phyloP scores from a whole-genome alignment of 2,888 invertebrate genomes.

The Polylopha cassiicola region DNA sequence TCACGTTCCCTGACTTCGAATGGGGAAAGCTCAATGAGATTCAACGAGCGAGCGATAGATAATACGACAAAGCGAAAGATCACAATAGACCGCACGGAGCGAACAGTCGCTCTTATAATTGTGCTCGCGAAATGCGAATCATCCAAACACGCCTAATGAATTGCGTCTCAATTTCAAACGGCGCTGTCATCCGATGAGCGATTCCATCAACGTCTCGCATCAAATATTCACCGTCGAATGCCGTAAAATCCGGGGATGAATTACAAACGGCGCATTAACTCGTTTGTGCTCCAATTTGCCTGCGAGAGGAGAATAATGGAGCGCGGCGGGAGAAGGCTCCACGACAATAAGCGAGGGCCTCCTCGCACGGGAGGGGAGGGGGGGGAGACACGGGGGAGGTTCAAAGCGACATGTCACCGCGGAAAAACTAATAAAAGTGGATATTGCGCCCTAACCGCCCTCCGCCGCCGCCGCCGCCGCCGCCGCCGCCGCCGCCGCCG shows the following conservation, averaged over 20 bases:
- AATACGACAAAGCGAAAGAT: too few relatives aligned
- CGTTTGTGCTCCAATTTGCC: constrained; percentile 43
- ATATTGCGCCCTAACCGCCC: constrained; percentile 58
- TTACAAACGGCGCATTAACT: constrained; percentile 28
- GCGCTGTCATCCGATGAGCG: too few relatives aligned
- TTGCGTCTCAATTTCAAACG: too few relatives aligned
- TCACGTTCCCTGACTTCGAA: too few relatives aligned
- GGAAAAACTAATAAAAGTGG: constrained; percentile 71
- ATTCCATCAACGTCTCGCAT: too few relatives aligned
- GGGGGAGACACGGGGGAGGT: constrained; percentile 25
- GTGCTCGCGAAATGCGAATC: too few relatives aligned
- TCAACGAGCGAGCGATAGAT: too few relatives aligned
- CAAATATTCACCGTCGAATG: too few relatives aligned
- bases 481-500: background rate
- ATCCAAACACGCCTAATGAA: too few relatives aligned
- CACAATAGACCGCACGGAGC: too few relatives aligned
- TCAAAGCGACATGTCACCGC: constrained; percentile 62
- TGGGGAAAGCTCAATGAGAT: too few relatives aligned
- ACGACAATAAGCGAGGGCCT: constrained; percentile 25
- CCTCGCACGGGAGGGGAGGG: constrained; percentile 13
- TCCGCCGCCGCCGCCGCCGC: constrained; percentile 27
- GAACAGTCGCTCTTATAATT: too few relatives aligned
- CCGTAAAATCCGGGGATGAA: background rate
- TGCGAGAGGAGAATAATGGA: constrained; percentile 39
- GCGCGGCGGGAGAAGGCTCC: constrained; percentile 22